Percentiles rank a stretch among this genome's conserved stretches.
phyloP scores from a whole-genome alignment of 1,140 invertebrate species.

The Pachypeltis micranthus region DNA sequence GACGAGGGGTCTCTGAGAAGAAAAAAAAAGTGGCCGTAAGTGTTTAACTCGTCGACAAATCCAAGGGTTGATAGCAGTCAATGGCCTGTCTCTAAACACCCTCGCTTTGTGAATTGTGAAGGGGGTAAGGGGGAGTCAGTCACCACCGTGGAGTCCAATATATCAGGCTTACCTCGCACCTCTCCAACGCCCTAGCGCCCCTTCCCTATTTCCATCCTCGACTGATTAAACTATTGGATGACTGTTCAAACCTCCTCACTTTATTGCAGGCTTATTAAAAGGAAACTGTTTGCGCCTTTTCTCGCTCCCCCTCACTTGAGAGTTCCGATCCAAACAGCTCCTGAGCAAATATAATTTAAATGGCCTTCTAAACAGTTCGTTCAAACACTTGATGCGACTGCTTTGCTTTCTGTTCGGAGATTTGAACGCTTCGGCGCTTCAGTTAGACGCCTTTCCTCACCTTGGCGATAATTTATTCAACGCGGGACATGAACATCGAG shows the following conservation, averaged over 20 bases:
- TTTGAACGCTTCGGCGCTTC: too few species aligned
- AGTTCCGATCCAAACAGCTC: not conserved
- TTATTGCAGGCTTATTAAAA: constrained; percentile 18
- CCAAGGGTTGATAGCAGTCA: constrained; percentile 7
- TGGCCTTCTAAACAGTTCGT: not conserved
- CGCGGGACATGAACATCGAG: too few species aligned
- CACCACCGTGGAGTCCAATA: not conserved
- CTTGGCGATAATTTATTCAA: too few species aligned
- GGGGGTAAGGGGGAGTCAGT: too few species aligned
- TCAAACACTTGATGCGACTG: not conserved
- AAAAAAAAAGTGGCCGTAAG: too few species aligned
- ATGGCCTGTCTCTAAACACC: constrained; percentile 8
- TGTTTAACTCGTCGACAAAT: constrained; percentile 3
- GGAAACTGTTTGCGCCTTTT: not conserved
- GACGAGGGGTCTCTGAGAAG: too few species aligned
- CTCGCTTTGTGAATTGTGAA: not conserved
- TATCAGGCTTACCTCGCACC: not conserved
- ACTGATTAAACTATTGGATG: constrained; percentile 7
- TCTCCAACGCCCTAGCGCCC: too few species aligned
- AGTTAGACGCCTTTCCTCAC: too few species aligned
- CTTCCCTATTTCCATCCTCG: not conserved
- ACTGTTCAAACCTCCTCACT: constrained; percentile 9
- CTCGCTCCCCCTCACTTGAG: not conserved
- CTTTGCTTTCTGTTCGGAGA: not conserved
- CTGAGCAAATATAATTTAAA: constrained; percentile 11